phyloP scores from a whole-genome alignment of 2,888 invertebrate genomes.

The Cancer borealis region DNA sequence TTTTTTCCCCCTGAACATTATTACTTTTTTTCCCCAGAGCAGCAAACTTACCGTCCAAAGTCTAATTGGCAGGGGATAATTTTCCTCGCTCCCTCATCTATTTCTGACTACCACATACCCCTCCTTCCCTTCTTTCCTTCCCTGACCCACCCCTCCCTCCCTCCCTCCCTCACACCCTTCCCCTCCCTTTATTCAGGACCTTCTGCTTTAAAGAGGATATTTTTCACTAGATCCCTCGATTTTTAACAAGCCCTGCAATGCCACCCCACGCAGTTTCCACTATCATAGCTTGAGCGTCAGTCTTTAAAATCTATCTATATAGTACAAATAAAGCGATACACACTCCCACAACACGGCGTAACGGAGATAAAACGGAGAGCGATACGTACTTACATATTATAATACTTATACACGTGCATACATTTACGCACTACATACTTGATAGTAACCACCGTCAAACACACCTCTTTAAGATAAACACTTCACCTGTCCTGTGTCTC shows the following conservation, averaged over 20 bases:
- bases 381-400: neutral
- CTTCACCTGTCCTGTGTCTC: neutral
- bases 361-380: neutral
- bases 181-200: neutral
- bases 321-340: neutral
- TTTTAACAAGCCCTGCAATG: constrained; percentile 23
- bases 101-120: neutral
- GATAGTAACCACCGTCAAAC: neutral
- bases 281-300: neutral
- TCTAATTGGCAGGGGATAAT: constrained; percentile 10
- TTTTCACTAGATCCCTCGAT: constrained; percentile 41
- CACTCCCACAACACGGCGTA: neutral
- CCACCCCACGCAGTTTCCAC: neutral
- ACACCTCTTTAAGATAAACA: neutral
- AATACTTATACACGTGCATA: neutral
- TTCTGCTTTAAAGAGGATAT: constrained; percentile 14
- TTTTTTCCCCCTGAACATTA: neutral
- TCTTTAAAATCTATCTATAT: constrained; percentile 1
- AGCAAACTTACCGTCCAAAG: neutral
- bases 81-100: neutral
- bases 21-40: neutral
- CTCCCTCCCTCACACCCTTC: neutral
- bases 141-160: neutral
- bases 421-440: neutral
- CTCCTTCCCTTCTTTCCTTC: neutral